Percentiles rank a stretch among this genome's conserved stretches.
Evolutionary conservation across 2,888 invertebrate species (phyloP).

Genomic region (Xylophagus ater): DNA sequence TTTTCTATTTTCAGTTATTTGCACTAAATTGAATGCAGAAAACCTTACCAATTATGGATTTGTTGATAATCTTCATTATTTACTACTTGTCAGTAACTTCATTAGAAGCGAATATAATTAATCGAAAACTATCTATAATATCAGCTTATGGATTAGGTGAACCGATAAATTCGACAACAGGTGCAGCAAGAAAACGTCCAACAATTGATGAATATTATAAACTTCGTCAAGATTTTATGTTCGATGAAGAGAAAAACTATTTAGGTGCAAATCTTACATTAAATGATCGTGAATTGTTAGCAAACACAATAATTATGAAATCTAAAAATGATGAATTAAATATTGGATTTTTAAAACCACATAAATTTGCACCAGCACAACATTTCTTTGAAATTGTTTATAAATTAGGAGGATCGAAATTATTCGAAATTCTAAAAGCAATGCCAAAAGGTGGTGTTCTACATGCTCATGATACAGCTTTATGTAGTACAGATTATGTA

Average conservation of each 20-base stretch:
- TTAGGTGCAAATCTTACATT: constrained; percentile 46
- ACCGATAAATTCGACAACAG: constrained; percentile 18
- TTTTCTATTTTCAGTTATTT: too few relatives aligned
- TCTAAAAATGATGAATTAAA: constrained; percentile 45
- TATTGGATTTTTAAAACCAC: constrained; percentile 44
- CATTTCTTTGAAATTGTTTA: constrained; percentile 53
- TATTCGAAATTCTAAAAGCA: constrained; percentile 52
- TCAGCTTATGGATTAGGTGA: constrained; percentile 5
- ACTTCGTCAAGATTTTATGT: constrained; percentile 39
- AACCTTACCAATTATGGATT: too few relatives aligned
- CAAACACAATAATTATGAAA: constrained; percentile 49
- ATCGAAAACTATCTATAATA: neutral
- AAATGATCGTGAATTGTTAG: constrained; percentile 40
- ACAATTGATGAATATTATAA: constrained; percentile 23
- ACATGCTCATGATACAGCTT: constrained; percentile 57
- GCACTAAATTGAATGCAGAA: too few relatives aligned
- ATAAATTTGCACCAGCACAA: constrained; percentile 49
- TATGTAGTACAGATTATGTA: constrained; percentile 50
- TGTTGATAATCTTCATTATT: too few relatives aligned
- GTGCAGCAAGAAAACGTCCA: constrained; percentile 28
- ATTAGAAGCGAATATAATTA: too few relatives aligned
- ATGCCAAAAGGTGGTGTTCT: constrained; percentile 68
- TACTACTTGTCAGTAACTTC: too few relatives aligned
- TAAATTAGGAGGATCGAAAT: constrained; percentile 48
- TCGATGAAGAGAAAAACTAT: constrained; percentile 39